phyloP scores from a whole-genome alignment of 1,140 invertebrate species.

The Mesaphorura yosii region DNA sequence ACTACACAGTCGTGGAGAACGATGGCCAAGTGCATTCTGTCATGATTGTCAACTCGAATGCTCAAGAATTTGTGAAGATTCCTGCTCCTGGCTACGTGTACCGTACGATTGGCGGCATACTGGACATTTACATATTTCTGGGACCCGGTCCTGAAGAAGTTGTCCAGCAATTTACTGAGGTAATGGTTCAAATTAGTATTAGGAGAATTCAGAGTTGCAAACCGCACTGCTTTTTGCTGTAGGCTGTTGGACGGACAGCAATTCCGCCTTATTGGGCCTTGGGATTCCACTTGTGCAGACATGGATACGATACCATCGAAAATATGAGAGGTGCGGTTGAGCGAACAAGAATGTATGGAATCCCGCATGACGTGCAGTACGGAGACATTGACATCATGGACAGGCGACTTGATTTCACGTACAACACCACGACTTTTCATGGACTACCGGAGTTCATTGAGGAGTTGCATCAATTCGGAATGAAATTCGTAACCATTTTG shows the following conservation, averaged over 20 bases:
- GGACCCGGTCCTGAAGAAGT: constrained; percentile 41
- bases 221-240: too few species aligned
- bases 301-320: constrained; percentile 37
- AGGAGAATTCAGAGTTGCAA: too few species aligned
- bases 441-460: constrained; percentile 38
- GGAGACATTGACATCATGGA: constrained; percentile 37
- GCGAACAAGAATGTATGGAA: constrained; percentile 31
- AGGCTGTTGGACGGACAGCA: constrained; percentile 39
- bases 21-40: constrained; percentile 40
- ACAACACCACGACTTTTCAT: constrained; percentile 36
- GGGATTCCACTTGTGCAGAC: constrained; percentile 34
- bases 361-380: constrained; percentile 42
- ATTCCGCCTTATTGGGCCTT: constrained; percentile 43
- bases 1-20: constrained; percentile 44
- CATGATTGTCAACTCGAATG: constrained; percentile 41
- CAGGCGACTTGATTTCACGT: constrained; percentile 42
- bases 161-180: constrained; percentile 42
- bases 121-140: constrained; percentile 42
- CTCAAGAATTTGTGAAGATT: constrained; percentile 33
- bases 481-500: constrained; percentile 34
- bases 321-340: constrained; percentile 36
- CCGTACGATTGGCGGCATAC: constrained; percentile 35
- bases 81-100: constrained; percentile 34
- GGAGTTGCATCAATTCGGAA: constrained; percentile 33
- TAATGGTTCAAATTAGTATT: too few species aligned